Percentiles rank a stretch among this genome's conserved stretches.
phyloP scores from a whole-genome alignment of 2,113 vertebrate species.

The Columbina picui region DNA sequence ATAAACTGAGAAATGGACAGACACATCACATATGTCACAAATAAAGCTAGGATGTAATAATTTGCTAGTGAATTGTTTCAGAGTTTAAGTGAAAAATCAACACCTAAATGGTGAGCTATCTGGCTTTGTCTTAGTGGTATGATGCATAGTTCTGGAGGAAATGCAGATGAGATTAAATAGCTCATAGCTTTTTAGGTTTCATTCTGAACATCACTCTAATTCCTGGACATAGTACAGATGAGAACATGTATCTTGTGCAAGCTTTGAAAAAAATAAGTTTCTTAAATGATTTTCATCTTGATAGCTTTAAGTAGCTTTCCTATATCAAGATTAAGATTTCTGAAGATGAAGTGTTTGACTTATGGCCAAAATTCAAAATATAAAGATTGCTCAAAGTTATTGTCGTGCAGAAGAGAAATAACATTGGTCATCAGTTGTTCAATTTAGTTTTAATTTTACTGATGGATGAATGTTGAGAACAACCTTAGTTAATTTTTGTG shows the following conservation, averaged over 20 bases:
- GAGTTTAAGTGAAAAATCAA: background rate
- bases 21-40: rapidly evolving
- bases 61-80: background rate
- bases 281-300: background rate
- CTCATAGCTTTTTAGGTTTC: background rate
- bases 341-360: background rate
- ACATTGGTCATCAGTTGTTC: background rate
- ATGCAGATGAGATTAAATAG: background rate
- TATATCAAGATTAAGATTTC: background rate
- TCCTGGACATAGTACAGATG: background rate
- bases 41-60: background rate
- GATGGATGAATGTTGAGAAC: background rate
- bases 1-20: background rate
- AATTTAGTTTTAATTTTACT: conserved; percentile 23
- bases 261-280: background rate
- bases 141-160: background rate
- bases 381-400: background rate
- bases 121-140: background rate
- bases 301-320: background rate
- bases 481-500: background rate
- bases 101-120: background rate
- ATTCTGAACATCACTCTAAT: background rate
- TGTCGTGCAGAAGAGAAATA: background rate
- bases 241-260: background rate
- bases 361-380: background rate